phyloP scores from a whole-genome alignment of 2,797 vertebrate genomes.

The Ctenosaura bakeri region DNA sequence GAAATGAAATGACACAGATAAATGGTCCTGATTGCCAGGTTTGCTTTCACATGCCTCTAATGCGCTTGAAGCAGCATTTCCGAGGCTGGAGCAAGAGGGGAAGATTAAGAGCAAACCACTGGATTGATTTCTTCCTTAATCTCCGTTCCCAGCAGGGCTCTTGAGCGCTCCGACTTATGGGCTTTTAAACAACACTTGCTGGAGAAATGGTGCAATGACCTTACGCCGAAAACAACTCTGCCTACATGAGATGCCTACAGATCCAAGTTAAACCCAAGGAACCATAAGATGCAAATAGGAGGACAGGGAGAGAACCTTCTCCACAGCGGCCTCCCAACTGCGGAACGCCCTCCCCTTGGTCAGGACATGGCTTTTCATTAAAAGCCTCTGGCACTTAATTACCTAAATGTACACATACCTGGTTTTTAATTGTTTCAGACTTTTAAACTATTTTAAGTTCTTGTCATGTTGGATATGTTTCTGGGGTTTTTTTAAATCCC shows the following conservation, averaged over 20 bases:
- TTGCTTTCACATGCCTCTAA: background rate
- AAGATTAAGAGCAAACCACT: conserved; percentile 23
- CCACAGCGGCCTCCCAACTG: background rate
- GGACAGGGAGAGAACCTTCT: background rate
- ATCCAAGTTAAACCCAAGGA: background rate
- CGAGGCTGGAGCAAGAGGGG: background rate
- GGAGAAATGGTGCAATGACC: background rate
- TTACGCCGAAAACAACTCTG: background rate
- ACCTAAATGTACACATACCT: too few species aligned
- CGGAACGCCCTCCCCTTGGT: background rate
- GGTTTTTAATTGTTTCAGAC: too few species aligned
- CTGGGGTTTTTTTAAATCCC: too few species aligned
- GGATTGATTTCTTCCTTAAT: conserved; percentile 26
- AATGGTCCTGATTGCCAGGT: background rate
- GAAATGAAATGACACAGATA: background rate
- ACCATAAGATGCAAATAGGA: too few species aligned
- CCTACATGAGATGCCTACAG: background rate
- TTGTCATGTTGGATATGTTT: too few species aligned
- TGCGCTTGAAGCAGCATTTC: background rate
- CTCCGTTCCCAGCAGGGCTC: conserved; percentile 21
- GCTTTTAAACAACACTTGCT: conserved; percentile 21
- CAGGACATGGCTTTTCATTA: too few species aligned
- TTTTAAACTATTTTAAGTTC: too few species aligned
- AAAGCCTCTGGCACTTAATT: too few species aligned
- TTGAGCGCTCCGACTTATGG: background rate